A percentile compares a stretch with the other conserved stretches of the same genome.
Evolutionary conservation across 1,140 invertebrate species (phyloP).

Genomic region (Apocrypta bakeri): DNA sequence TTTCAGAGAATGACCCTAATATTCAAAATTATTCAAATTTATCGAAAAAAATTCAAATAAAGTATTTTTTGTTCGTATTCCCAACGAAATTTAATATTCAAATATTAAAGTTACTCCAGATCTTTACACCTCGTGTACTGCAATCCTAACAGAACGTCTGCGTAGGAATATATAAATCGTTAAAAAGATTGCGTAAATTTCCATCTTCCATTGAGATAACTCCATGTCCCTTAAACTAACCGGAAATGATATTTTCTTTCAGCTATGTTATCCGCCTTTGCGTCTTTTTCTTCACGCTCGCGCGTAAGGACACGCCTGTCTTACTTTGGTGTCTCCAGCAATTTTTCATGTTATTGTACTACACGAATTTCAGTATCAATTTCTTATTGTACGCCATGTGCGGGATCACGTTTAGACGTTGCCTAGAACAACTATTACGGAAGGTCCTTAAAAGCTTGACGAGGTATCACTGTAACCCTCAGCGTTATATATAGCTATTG

Average conservation of each 20-base stretch:
- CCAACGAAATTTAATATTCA: too few relatives aligned
- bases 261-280: conserved; percentile 77
- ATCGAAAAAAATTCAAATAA: too few relatives aligned
- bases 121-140: too few relatives aligned
- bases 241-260: conserved; percentile 57
- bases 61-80: too few relatives aligned
- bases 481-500: conserved; percentile 63
- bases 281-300: conserved; percentile 74
- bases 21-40: too few relatives aligned
- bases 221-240: too few relatives aligned
- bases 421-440: conserved; percentile 73
- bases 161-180: too few relatives aligned
- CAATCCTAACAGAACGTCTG: too few relatives aligned
- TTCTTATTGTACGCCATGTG: conserved; percentile 77
- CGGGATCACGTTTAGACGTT: conserved; percentile 76
- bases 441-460: conserved; percentile 70
- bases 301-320: conserved; percentile 65
- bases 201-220: too few relatives aligned
- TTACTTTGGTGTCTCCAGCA: conserved; percentile 76
- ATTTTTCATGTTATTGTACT: conserved; percentile 77
- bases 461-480: conserved; percentile 68
- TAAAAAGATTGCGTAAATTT: too few relatives aligned
- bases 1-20: too few relatives aligned
- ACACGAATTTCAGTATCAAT: conserved; percentile 79
- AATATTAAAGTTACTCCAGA: too few relatives aligned